Base-by-base conservation (phyloP, 2,888 invertebrate genomes). In the Watsonalla cultraria region DNA sequence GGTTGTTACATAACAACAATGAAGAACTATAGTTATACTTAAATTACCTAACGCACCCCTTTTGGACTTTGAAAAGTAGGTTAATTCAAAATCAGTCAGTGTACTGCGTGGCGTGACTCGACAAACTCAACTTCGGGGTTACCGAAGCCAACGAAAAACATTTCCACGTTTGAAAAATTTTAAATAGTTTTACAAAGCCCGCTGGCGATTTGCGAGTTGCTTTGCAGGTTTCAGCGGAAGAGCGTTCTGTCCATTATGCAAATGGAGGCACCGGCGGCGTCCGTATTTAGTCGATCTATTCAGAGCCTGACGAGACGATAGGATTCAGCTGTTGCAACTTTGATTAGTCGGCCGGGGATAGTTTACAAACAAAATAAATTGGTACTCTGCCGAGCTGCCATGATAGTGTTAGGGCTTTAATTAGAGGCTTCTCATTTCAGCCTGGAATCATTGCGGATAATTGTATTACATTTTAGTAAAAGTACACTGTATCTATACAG, bases 281-380 rank as follows among this genome's bases (percentile, higher is more conserved):
- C 74, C 78, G 73, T 78, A 84, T 88, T 86, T 86, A 86, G 80
- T 74, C 66, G 71, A 73, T 79, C 82, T 86, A 87, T 85, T 84
- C 80, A 72, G 68, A 70, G 57, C 62, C 62, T 61, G 59, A 64
- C 62, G 66, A 69, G 65, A 67, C 62, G 65, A 66, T 65, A 64
- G 68, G 65, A 68, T 72, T 72, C 68, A 67, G 70, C 69, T 69
- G 64, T 62, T 63, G 66, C 62, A 76, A 76, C 68, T 74, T 75
- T 72, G 69, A 76, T 72, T 70, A 64, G 54, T 57, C 55, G 55
- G 61, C 56, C 58, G 58, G 52, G 49, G 53, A 56, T 61, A 62
- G 54, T 58, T 66, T 57, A 58, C 65, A 72, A 74, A 8, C 42
- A 11, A 11, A 42, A 76, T 72, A 68, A 61, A 69, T 64, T 68